phyloP scores from a whole-genome alignment of 1,140 invertebrate genomes.

The Helicoverpa armigera region DNA sequence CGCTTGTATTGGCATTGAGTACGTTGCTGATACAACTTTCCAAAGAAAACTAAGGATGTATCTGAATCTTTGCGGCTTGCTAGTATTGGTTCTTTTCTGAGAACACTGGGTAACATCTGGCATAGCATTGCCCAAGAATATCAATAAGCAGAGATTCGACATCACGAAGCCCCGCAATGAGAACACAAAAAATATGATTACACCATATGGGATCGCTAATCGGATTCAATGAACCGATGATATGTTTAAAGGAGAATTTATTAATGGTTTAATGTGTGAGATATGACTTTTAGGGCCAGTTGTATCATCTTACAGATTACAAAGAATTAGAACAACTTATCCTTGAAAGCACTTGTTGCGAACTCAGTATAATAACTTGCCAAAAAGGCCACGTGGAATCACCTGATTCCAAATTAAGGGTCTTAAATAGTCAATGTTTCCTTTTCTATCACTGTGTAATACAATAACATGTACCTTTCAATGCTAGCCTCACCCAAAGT shows the following conservation, averaged over 20 bases:
- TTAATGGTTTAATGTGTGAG: conserved; percentile 18
- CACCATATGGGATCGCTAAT: conserved; percentile 38
- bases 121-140: conserved; percentile 11
- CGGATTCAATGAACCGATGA: conserved; percentile 32
- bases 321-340: no score
- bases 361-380: not conserved
- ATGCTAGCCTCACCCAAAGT: not conserved
- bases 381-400: not conserved
- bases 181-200: conserved; percentile 31
- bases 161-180: conserved; percentile 21
- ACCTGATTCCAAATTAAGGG: conserved; percentile 1
- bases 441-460: not conserved
- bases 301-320: not conserved
- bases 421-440: conserved; percentile 9
- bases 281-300: conserved; percentile 4
- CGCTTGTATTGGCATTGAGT: not conserved
- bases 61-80: no score
- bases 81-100: no score
- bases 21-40: not conserved
- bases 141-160: conserved; percentile 17
- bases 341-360: no score
- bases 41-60: not conserved
- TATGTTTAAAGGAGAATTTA: conserved; percentile 19
- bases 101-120: conserved; percentile 2
- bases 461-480: conserved; percentile 31